These are phyloP conservation scores for Torymus aiolomorphi DNA, from an alignment of 2,888 invertebrate genomes.

Conservation along the genomic window DNA sequence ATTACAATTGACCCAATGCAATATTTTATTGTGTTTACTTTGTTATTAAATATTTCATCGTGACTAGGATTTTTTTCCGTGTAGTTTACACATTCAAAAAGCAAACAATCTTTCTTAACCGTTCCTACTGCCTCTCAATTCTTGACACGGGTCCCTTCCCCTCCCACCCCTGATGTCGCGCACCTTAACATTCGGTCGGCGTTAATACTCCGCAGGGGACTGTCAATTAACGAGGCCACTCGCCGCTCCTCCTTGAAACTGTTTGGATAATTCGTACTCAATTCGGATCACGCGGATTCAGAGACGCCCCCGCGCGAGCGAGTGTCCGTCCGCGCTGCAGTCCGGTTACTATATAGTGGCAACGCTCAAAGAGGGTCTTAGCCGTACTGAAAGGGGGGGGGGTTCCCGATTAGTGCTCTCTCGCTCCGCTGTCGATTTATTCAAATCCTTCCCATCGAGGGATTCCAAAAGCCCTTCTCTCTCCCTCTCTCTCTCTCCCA, in stretches of 20 bases:
- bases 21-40: too few relatives aligned
- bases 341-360: too few relatives aligned
- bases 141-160: too few relatives aligned
- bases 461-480: conserved; percentile 41
- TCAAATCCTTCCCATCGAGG: conserved; percentile 41
- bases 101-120: too few relatives aligned
- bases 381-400: conserved; percentile 1
- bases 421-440: conserved; percentile 48
- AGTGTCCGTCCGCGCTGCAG: too few relatives aligned
- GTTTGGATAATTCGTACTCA: conserved; percentile 10
- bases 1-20: too few relatives aligned
- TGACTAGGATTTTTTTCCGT: too few relatives aligned
- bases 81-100: too few relatives aligned
- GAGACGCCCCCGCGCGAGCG: background rate
- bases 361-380: too few relatives aligned
- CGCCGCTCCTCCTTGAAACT: conserved; percentile 26
- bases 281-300: background rate
- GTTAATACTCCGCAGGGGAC: background rate
- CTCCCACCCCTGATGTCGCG: too few relatives aligned
- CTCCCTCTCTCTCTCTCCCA: background rate
- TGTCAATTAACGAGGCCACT: conserved; percentile 31
- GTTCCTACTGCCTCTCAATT: too few relatives aligned
- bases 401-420: conserved; percentile 35
- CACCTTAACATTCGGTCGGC: background rate
- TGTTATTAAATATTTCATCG: too few relatives aligned